Percentiles rank a stretch among this genome's conserved stretches.
phyloP scores from a whole-genome alignment of 2,888 invertebrate species.

The Rhamphomyia laevipes region DNA sequence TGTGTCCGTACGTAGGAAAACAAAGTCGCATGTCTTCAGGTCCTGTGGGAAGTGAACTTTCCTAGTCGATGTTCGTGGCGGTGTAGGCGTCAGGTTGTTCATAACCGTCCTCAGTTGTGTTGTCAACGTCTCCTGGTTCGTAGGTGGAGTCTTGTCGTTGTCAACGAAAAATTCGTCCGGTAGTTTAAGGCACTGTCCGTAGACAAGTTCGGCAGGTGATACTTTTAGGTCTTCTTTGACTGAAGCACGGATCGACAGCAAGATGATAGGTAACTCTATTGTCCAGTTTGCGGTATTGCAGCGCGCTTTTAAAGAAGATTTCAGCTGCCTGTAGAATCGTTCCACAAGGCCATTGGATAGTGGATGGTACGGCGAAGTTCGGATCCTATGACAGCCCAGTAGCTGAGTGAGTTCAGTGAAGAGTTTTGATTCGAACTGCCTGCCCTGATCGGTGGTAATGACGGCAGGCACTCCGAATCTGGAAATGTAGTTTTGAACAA shows the following conservation, averaged over 20 bases:
- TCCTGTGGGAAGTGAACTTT: too few species aligned
- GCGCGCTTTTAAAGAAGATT: conserved; percentile 19
- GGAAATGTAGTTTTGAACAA: neutral
- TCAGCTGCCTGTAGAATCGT: neutral
- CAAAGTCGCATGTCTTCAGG: too few species aligned
- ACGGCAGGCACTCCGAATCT: conserved; percentile 1
- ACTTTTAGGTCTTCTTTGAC: neutral
- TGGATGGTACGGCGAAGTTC: conserved; percentile 4
- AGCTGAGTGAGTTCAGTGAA: conserved; percentile 1
- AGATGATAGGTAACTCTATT: conserved; percentile 4
- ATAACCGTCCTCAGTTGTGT: too few species aligned
- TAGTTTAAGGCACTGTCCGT: neutral
- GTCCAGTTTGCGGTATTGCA: neutral
- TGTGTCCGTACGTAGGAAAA: too few species aligned
- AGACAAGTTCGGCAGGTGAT: neutral
- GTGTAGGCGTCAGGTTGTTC: neutral
- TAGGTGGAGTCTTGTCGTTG: too few species aligned
- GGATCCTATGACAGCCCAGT: neutral
- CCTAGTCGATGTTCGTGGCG: neutral
- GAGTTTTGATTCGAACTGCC: too few species aligned
- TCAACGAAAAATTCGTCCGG: neutral
- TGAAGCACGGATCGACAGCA: conserved; percentile 1
- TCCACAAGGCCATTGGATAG: conserved; percentile 2
- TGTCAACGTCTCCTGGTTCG: too few species aligned
- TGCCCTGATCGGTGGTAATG: neutral